These are phyloP conservation scores for Oceanodroma leucorhoa DNA, from an alignment of 2,797 vertebrate species.

Conservation along the genomic window DNA sequence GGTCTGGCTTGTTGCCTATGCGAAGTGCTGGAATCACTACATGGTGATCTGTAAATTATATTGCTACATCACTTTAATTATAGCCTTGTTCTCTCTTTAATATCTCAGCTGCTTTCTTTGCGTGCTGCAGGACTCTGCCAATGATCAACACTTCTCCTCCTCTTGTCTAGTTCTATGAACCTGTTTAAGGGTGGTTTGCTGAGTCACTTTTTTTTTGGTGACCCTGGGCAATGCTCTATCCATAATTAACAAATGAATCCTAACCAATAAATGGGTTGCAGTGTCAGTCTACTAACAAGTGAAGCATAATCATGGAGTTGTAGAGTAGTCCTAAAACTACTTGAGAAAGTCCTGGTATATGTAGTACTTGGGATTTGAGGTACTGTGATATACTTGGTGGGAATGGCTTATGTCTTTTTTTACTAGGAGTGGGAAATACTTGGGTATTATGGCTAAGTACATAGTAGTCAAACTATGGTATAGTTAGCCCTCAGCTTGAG, in stretches of 20 bases:
- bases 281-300: too few species aligned
- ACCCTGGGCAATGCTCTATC: not conserved
- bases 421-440: not conserved
- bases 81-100: not conserved
- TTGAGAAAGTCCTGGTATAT: not conserved
- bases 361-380: not conserved
- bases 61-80: conserved; percentile 2
- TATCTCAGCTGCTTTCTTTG: not conserved
- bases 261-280: not conserved
- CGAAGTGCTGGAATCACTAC: rapidly evolving
- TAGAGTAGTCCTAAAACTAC: not conserved
- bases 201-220: not conserved
- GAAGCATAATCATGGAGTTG: not conserved
- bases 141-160: not conserved
- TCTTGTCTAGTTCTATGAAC: not conserved
- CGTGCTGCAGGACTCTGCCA: not conserved
- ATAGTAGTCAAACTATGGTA: not conserved
- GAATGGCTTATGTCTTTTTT: not conserved
- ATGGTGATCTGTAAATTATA: not conserved
- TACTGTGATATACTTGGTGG: not conserved
- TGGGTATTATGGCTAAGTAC: not conserved
- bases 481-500: not conserved
- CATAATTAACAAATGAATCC: not conserved
- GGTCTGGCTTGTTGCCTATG: not conserved
- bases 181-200: not conserved